These are phyloP conservation scores for Hipparchia sbordonii DNA, from an alignment of 2,888 invertebrate species.

Conservation along the genomic window DNA sequence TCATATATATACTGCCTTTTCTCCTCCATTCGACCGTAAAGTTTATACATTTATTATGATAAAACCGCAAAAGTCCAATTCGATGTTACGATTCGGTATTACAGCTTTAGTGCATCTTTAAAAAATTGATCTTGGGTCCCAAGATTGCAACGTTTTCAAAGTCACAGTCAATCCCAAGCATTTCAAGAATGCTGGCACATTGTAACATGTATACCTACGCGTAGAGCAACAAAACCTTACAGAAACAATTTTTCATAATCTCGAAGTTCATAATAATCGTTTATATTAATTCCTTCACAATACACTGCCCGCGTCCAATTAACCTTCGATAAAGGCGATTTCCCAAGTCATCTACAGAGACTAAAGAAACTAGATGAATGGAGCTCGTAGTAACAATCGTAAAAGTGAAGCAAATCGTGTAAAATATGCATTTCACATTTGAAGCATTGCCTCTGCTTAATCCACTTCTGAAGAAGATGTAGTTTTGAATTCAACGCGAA, in stretches of 20 bases:
- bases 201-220: slow-evolving; percentile 15
- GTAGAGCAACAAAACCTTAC: slow-evolving; percentile 23
- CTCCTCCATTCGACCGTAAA: not conserved
- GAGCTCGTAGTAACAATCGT: not conserved
- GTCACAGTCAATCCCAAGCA: slow-evolving; percentile 15
- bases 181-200: slow-evolving; percentile 21
- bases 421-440: too few relatives aligned
- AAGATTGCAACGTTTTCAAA: not conserved
- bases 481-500: too few relatives aligned
- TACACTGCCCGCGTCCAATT: slow-evolving; percentile 76
- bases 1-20: not conserved
- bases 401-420: not conserved
- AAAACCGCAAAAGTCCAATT: not conserved
- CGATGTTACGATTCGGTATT: too few relatives aligned
- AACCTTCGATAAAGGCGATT: slow-evolving; percentile 74
- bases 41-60: not conserved
- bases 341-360: slow-evolving; percentile 57
- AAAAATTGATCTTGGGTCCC: not conserved
- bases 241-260: slow-evolving; percentile 47
- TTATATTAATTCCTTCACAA: slow-evolving; percentile 68
- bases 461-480: not conserved
- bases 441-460: not conserved
- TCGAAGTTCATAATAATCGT: slow-evolving; percentile 54
- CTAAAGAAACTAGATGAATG: not conserved
- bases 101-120: not conserved